Conservation (phyloP, 2,888 invertebrate genomes). For the Tenthredo scrophulariae region DNA sequence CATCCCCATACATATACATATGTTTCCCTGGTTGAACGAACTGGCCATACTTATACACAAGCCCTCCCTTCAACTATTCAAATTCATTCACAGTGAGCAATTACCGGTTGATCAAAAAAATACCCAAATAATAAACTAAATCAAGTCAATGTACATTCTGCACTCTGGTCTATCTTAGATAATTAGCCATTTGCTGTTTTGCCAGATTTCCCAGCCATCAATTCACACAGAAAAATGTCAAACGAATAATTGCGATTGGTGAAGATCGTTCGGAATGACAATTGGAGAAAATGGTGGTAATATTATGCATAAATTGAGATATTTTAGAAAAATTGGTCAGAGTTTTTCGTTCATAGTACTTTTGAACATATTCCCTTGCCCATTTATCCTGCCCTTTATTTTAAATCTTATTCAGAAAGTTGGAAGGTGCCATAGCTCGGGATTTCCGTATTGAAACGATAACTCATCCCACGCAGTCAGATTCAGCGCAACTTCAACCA, state of each 20-base stretch:
- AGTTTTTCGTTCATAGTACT: neutral
- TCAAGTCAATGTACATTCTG: neutral
- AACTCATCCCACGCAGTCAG: conserved; percentile 2
- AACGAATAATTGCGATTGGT: too few relatives aligned
- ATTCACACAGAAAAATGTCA: too few relatives aligned
- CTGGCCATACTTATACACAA: neutral
- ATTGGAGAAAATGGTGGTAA: too few relatives aligned
- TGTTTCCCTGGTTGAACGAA: conserved; percentile 14
- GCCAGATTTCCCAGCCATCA: neutral
- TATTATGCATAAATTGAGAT: too few relatives aligned
- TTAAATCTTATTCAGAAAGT: conserved; percentile 30
- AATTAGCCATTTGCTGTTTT: too few relatives aligned
- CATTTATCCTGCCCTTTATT: neutral
- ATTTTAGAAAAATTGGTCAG: neutral
- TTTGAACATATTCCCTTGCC: neutral
- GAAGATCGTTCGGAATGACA: too few relatives aligned
- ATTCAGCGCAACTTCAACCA: neutral
- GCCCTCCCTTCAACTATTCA: too few relatives aligned
- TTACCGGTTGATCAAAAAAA: neutral
- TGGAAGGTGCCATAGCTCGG: neutral
- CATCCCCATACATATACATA: neutral
- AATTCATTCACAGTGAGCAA: neutral
- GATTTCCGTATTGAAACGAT: conserved; percentile 28
- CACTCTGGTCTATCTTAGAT: neutral
- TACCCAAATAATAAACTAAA: neutral